Conservation (phyloP, 2,797 vertebrate species). For the Falco concolor region DNA sequence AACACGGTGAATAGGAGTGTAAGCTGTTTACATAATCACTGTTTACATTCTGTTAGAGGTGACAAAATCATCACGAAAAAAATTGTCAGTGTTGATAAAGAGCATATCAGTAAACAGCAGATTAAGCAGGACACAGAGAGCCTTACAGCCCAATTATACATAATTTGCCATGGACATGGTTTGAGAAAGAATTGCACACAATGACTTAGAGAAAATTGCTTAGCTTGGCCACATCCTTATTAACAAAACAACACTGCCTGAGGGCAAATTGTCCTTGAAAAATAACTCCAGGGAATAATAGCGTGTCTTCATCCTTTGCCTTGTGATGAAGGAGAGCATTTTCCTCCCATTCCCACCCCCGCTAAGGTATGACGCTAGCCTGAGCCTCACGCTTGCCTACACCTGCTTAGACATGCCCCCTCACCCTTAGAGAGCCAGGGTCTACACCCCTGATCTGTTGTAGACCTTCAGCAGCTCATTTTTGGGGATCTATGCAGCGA, state of each 20-base stretch:
- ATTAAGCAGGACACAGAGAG: slow-evolving; percentile 44
- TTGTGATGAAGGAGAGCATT: not conserved
- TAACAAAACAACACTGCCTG: slow-evolving; percentile 24
- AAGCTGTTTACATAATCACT: slow-evolving; percentile 40
- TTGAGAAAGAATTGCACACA: slow-evolving; percentile 39
- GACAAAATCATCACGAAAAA: slow-evolving; percentile 28
- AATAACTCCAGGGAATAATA: not conserved
- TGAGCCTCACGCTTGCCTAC: not conserved
- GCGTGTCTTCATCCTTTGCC: not conserved
- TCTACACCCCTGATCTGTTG: not conserved
- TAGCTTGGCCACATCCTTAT: slow-evolving; percentile 42
- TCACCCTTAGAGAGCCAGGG: not conserved
- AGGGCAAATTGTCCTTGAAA: slow-evolving; percentile 44
- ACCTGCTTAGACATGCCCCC: not conserved
- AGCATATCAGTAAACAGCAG: slow-evolving; percentile 48
- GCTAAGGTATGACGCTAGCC: not conserved
- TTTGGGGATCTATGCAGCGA: not conserved
- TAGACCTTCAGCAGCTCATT: not conserved
- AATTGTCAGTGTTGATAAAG: slow-evolving; percentile 32
- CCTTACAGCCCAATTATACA: slow-evolving; percentile 43
- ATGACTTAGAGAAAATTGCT: slow-evolving; percentile 54
- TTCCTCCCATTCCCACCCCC: not conserved
- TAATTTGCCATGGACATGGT: slow-evolving; percentile 48
- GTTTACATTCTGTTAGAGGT: slow-evolving; percentile 45
- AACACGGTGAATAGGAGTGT: not conserved